Evolutionary conservation across 2,113 vertebrate genomes (phyloP).

Genomic region (Clarias magur): DNA sequence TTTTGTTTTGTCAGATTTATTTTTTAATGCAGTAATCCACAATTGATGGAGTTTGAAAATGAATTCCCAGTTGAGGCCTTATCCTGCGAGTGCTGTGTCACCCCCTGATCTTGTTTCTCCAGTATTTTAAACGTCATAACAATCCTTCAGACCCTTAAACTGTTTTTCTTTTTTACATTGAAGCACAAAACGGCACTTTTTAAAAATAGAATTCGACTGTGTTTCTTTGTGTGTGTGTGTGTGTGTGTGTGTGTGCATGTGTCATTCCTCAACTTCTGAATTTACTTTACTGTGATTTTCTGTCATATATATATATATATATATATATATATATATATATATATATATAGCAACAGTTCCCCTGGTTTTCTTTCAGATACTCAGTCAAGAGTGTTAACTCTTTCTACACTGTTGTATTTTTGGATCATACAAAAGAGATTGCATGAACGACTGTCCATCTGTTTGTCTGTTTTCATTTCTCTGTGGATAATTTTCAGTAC

Average conservation of each 20-base stretch:
- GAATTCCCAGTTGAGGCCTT: constrained; percentile 48
- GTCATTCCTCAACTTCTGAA: background rate
- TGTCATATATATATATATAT: background rate
- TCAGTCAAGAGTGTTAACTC: background rate
- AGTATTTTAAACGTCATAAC: constrained; percentile 27
- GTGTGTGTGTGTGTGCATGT: background rate
- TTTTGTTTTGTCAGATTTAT: background rate
- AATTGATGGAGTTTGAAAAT: constrained; percentile 16
- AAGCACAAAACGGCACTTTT: constrained; percentile 65
- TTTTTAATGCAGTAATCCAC: background rate
- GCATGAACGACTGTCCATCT: background rate
- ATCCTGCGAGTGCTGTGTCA: constrained; percentile 36
- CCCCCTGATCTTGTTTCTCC: constrained; percentile 34
- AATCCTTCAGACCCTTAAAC: constrained; percentile 42
- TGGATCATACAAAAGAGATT: background rate
- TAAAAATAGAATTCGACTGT: constrained; percentile 30
- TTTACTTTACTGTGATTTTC: constrained; percentile 34
- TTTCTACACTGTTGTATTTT: background rate
- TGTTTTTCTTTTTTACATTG: constrained; percentile 34
- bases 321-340: too few relatives aligned
- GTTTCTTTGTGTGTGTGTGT: constrained; percentile 14
- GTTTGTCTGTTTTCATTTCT: background rate
- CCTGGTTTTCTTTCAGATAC: background rate
- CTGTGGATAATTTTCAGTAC: background rate
- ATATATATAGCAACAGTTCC: background rate